A percentile compares a stretch with the other conserved stretches of the same genome.
Conservation (phyloP, 1,140 invertebrate genomes). For the Trinorchestia longiramus region DNA sequence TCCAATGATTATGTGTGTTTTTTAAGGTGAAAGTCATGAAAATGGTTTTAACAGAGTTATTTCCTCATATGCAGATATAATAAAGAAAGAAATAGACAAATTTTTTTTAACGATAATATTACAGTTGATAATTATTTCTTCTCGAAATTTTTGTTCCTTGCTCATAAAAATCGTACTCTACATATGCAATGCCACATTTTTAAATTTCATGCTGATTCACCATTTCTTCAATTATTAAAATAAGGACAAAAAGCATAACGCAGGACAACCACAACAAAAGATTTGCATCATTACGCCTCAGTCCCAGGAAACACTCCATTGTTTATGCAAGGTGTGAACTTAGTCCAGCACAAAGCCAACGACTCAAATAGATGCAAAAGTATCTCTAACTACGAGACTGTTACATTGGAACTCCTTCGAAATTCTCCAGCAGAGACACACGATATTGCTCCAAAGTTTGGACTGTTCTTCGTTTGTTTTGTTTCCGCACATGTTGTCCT, state of each 20-base stretch:
- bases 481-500: background rate
- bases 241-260: background rate
- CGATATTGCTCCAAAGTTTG: background rate
- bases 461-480: slow-evolving; percentile 1
- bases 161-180: too few species aligned
- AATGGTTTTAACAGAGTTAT: too few species aligned
- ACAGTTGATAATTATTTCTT: too few species aligned
- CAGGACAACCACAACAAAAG: background rate
- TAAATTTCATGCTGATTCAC: background rate
- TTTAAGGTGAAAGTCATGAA: background rate
- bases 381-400: background rate
- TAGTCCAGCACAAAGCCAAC: background rate
- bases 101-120: too few species aligned
- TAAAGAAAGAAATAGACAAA: too few species aligned
- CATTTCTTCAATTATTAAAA: background rate
- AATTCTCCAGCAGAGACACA: background rate
- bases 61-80: too few species aligned
- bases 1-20: background rate
- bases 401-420: background rate
- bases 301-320: background rate
- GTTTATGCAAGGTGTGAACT: background rate
- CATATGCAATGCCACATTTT: background rate
- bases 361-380: background rate
- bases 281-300: background rate
- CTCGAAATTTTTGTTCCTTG: too few species aligned